Evolutionary conservation across 1,140 invertebrate species (phyloP), one percentile per base, ranked within the genome.

Genomic region (Campoletis sonorensis): DNA sequence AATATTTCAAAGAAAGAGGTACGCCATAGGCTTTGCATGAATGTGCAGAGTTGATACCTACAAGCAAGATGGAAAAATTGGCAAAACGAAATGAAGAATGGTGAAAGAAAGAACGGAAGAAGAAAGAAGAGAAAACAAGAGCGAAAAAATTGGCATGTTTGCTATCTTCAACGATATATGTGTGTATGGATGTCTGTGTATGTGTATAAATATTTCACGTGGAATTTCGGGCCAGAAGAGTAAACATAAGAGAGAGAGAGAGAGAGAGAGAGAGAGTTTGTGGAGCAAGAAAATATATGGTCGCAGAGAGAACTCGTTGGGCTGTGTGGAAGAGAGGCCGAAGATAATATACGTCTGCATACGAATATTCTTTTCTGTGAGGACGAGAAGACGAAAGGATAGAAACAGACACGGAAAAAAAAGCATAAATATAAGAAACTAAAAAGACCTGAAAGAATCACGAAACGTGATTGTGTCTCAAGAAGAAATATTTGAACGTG

Each of bases 111-210:
- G 15, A 27, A 23, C 13, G 13, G 61, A 67, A 23, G 61, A 13
- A 26, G 4, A 26, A 67, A 75, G 72, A 21, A 58, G 72, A 30
- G 21, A 54, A 58, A 45, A 58, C 21, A 75, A 75, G 45, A 58
- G 49, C 21, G 33, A 75, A 75, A 75, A 75, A 75, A 54, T 75
- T 75, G 72, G 72, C 72, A 75, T 75, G 72, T 75, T 75, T 75
- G 72, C 72, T 75, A 75, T 75, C 72, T 49, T 58, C 23, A 75
- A 13, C 72, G 7, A 26, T 30, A 58, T 75, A 16, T 67, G 30
- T 27, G 23, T 67, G 1, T 67, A n/a, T n/a, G 54, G 18, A 23
- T 58, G 21, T 23, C 3, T 23, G 21, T 58, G 54, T 58, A 13
- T 45, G 40, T 45, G 40, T 13, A 45, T 45, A 13, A 45, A 45